Percentiles rank a stretch among this genome's conserved stretches.
Evolutionary conservation across 2,888 invertebrate species (phyloP).

Genomic region (Pollenia griseotomentosa): DNA sequence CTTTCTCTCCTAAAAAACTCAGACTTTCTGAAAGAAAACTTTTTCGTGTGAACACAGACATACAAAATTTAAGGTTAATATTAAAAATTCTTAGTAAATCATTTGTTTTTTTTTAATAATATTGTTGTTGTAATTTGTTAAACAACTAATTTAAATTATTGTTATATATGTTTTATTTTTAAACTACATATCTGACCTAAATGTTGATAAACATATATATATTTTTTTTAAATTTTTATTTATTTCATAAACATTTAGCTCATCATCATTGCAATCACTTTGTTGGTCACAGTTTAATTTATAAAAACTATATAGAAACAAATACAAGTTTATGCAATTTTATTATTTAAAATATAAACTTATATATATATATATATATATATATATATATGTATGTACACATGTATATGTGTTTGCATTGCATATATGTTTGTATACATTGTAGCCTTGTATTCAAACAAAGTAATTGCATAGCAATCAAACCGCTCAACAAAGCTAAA

Average conservation of each 20-base stretch:
- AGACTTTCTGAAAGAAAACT: no score
- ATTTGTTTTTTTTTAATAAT: no score
- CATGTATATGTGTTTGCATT: constrained; percentile 1
- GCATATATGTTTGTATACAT: neutral
- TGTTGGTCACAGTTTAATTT: constrained; percentile 54
- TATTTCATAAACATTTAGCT: constrained; percentile 47
- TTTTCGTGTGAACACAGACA: no score
- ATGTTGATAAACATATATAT: neutral
- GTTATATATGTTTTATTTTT: no score
- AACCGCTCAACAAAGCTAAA: constrained; percentile 47
- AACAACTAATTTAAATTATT: no score
- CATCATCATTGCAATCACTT: constrained; percentile 54
- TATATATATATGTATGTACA: neutral
- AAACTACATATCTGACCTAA: constrained; percentile 45
- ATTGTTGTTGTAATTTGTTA: no score
- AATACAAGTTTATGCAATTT: constrained; percentile 66
- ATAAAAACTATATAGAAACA: constrained; percentile 37
- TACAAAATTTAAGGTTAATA: no score
- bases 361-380: constrained; percentile 18
- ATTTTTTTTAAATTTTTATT: constrained; percentile 20
- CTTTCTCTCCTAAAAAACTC: no score
- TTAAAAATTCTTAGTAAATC: no score
- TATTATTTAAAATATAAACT: constrained; percentile 60
- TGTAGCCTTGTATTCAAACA: constrained; percentile 67
- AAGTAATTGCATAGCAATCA: constrained; percentile 69